Conservation (phyloP, 2,797 vertebrate species). For the Typhlichthys eigenmanni region DNA sequence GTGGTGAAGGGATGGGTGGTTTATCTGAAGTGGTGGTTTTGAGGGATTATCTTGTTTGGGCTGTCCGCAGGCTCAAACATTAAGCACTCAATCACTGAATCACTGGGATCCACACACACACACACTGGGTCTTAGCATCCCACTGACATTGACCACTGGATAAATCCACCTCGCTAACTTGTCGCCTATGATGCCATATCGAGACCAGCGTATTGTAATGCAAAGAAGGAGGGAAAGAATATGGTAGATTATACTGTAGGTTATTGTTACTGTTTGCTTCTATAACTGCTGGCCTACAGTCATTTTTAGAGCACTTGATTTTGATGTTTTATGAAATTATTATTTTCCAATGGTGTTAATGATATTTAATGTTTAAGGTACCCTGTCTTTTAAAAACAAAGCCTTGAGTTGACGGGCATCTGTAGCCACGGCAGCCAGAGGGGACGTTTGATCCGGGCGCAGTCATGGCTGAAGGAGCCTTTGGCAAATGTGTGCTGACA, state of each 20-base stretch:
- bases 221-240: conserved; percentile 10
- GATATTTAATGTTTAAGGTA: background rate
- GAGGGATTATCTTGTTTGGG: conserved; percentile 77
- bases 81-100: conserved; percentile 77
- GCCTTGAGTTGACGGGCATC: conserved; percentile 11
- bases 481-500: conserved; percentile 14
- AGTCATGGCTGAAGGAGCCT: conserved; percentile 23
- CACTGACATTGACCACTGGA: conserved; percentile 62
- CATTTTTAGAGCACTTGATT: background rate
- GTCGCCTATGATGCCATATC: conserved; percentile 46
- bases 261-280: background rate
- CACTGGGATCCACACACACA: conserved; percentile 61
- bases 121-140: conserved; percentile 67
- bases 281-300: no score
- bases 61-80: conserved; percentile 68
- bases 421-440: conserved; percentile 9
- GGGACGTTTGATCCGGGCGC: conserved; percentile 17
- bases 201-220: conserved; percentile 45
- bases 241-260: background rate
- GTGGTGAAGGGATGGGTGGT: conserved; percentile 37
- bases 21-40: conserved; percentile 33
- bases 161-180: conserved; percentile 54
- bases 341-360: background rate
- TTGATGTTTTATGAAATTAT: background rate
- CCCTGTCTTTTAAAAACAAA: conserved; percentile 8